Base-by-base conservation (phyloP, 2,113 vertebrate genomes). In the Aythya baeri region DNA sequence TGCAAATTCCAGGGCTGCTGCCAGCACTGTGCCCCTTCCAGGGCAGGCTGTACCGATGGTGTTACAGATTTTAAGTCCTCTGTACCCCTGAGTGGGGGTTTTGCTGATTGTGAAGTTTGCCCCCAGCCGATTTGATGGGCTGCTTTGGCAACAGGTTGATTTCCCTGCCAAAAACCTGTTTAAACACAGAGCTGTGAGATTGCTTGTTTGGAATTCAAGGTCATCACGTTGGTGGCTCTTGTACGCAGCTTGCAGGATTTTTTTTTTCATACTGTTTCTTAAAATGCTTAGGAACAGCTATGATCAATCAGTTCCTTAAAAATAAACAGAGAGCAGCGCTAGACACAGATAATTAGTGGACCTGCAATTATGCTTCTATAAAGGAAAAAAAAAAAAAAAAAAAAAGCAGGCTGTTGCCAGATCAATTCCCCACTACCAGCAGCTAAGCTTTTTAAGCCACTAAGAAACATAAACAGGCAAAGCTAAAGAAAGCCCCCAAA, bases 81-180 rank as follows among this genome's bases (percentile, higher is more conserved):
- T 26, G 2, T 0, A 14, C 0, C 11, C 25, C 18, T 41, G 43
- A 72, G 52, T 3, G 6, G 38, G 4, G 21, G 12, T 34, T 61
- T 32, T 65, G 29, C 32, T 73, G 9, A 65, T 27, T 3, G 5
- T 20, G 34, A 22, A 16, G 10, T 61, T 76, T 58, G 21, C 29
- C 63, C 58, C 54, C 31, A 9, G 0, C 2, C 58, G 32, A 62
- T 38, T 4, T 79, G 61, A 79, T 1, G 4, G 74, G 46, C 13
- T 72, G 63, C 0, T 0, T 0, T 32, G 46, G 29, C 23, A 79
- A 52, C 13, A 52, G 23, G 0, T 4, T 0, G 0, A 52, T 21
- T 75, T 73, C 13, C 29, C 54, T 46, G 38, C 25, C 32, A 55
- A 13, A 81, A 70, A 52, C 6, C 32, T 32, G 20, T 38, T 77